Evolutionary conservation across 2,797 vertebrate genomes (phyloP).

Genomic region (Brachymystax lenok): DNA sequence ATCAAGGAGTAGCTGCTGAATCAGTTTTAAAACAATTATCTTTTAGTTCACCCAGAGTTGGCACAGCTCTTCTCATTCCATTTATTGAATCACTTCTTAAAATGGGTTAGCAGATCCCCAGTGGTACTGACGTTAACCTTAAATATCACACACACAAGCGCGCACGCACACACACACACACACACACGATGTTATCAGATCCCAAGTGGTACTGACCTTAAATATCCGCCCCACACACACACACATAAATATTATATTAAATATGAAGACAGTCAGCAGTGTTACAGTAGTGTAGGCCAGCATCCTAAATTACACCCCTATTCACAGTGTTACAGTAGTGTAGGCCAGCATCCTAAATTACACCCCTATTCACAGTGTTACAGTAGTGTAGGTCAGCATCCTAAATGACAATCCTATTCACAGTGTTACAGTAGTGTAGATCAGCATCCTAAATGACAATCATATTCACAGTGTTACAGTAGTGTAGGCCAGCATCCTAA

Average conservation of each 20-base stretch:
- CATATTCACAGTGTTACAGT: too few species aligned
- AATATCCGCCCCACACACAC: too few species aligned
- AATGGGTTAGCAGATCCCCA: conserved; percentile 47
- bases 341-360: too few species aligned
- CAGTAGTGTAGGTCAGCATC: too few species aligned
- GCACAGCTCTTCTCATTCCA: conserved; percentile 44
- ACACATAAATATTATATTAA: not conserved
- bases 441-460: too few species aligned
- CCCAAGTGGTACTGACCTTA: not conserved
- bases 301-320: too few species aligned
- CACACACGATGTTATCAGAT: not conserved
- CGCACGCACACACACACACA: conserved; percentile 32
- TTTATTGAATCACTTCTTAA: conserved; percentile 60
- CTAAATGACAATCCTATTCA: not conserved
- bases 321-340: too few species aligned
- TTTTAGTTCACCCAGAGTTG: conserved; percentile 49
- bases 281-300: not conserved
- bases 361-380: too few species aligned
- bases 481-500: too few species aligned
- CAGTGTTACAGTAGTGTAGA: too few species aligned
- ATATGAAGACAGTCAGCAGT: not conserved
- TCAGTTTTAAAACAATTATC: conserved; percentile 41
- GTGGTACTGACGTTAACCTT: conserved; percentile 32
- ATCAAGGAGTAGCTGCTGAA: conserved; percentile 40
- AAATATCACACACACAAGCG: not conserved